Evolutionary conservation across 1,140 invertebrate genomes (phyloP).

Genomic region (Elymnias hypermnestra): DNA sequence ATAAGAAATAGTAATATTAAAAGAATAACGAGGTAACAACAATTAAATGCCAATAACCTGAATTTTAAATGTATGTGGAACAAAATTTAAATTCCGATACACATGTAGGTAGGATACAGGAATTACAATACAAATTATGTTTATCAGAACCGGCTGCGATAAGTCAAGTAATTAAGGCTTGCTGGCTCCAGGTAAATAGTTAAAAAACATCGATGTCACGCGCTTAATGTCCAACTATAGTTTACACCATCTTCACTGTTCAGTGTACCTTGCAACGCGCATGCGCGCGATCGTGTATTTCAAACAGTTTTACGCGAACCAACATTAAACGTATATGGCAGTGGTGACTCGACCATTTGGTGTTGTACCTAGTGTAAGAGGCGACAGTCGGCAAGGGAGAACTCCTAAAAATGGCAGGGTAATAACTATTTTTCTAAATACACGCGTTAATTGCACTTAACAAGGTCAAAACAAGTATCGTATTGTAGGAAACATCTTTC

Average conservation of each 20-base stretch:
- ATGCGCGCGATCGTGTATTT: conserved; percentile 58
- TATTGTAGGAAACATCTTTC: conserved; percentile 18
- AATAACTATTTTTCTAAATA: conserved; percentile 27
- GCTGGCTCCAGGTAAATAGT: background rate
- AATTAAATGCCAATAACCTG: too few relatives aligned
- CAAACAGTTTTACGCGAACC: conserved; percentile 25
- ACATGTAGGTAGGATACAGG: too few relatives aligned
- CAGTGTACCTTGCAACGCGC: conserved; percentile 59
- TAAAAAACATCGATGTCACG: conserved; percentile 18
- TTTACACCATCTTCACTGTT: conserved; percentile 56
- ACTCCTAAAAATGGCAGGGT: conserved; percentile 54
- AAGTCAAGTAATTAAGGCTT: conserved; percentile 2
- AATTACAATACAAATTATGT: conserved; percentile 11
- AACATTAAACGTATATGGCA: conserved; percentile 65
- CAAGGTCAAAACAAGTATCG: conserved; percentile 19
- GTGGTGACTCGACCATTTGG: conserved; percentile 56
- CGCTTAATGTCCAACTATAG: conserved; percentile 34
- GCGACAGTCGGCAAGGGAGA: conserved; percentile 35
- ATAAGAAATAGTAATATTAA: too few relatives aligned
- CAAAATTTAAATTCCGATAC: too few relatives aligned
- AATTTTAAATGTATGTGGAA: too few relatives aligned
- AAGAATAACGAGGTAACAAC: too few relatives aligned
- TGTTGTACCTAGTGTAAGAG: conserved; percentile 50
- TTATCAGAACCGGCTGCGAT: conserved; percentile 4
- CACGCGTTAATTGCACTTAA: conserved; percentile 23